Percentiles rank a stretch among this genome's conserved stretches.
Conservation (phyloP, 1,140 invertebrate species). For the Drosophila mayri region DNA sequence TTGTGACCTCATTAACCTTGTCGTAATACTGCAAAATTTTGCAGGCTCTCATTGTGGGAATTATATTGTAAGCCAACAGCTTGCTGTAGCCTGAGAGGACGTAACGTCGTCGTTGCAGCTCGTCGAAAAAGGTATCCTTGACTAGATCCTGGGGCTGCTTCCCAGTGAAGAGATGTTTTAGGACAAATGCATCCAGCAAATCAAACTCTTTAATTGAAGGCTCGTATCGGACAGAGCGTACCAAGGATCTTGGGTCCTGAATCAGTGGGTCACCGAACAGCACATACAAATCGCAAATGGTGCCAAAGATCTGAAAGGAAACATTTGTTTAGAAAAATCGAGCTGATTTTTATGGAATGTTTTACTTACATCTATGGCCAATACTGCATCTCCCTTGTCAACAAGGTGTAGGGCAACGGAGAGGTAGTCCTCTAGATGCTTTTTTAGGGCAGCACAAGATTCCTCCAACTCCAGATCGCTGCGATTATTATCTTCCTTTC, state of each 20-base stretch:
- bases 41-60: slow-evolving; percentile 55
- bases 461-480: slow-evolving; percentile 6
- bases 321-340: background rate
- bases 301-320: slow-evolving; percentile 29
- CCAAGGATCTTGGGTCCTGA: background rate
- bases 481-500: too few species aligned
- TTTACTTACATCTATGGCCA: slow-evolving; percentile 17
- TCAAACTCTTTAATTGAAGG: slow-evolving; percentile 27
- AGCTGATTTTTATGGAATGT: accelerated
- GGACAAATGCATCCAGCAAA: slow-evolving; percentile 39
- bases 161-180: slow-evolving; percentile 10
- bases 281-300: slow-evolving; percentile 49
- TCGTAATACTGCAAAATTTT: slow-evolving; percentile 45
- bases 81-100: slow-evolving; percentile 54
- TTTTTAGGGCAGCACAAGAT: background rate
- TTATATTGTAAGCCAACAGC: slow-evolving; percentile 43
- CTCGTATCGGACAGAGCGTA: background rate
- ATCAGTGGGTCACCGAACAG: slow-evolving; percentile 31
- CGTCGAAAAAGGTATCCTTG: background rate
- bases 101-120: slow-evolving; percentile 26
- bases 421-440: slow-evolving; percentile 24
- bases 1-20: slow-evolving; percentile 9
- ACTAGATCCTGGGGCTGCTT: background rate
- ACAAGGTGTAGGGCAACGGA: background rate
- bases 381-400: background rate